Percentiles rank a stretch among this genome's conserved stretches.
These are phyloP conservation scores for Porites lutea DNA, from an alignment of 64 coral and sea anemone species.

Conservation along the genomic window DNA sequence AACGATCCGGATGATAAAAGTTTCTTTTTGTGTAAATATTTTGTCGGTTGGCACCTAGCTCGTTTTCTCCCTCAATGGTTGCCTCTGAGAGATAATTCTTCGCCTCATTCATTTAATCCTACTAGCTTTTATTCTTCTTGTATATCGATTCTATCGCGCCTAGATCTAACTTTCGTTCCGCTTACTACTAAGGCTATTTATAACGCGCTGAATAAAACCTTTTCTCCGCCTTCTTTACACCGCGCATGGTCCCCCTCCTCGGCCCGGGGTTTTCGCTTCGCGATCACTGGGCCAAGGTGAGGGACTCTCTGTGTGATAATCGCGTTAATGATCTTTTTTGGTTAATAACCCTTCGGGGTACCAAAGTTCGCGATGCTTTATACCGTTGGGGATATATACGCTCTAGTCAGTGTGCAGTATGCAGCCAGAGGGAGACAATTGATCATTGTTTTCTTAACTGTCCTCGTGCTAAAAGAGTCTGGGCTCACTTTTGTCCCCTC, in stretches of 20 bases:
- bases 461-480: background rate
- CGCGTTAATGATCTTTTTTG: background rate
- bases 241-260: background rate
- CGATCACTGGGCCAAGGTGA: background rate
- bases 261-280: background rate
- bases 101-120: background rate
- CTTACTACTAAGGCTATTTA: background rate
- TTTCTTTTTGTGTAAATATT: conserved; percentile 4
- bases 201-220: background rate
- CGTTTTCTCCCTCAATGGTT: background rate
- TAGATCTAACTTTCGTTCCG: background rate
- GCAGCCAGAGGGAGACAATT: background rate
- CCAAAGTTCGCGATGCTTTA: background rate
- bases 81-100: background rate
- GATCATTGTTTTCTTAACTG: background rate
- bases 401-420: background rate
- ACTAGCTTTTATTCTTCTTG: background rate
- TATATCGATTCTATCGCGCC: background rate
- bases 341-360: background rate
- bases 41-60: background rate
- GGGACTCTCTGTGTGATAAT: background rate
- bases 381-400: background rate
- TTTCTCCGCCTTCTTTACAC: background rate
- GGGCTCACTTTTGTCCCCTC: no score
- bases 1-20: background rate